phyloP scores from a whole-genome alignment of 2,113 vertebrate genomes.

The Oophaga pumilio region DNA sequence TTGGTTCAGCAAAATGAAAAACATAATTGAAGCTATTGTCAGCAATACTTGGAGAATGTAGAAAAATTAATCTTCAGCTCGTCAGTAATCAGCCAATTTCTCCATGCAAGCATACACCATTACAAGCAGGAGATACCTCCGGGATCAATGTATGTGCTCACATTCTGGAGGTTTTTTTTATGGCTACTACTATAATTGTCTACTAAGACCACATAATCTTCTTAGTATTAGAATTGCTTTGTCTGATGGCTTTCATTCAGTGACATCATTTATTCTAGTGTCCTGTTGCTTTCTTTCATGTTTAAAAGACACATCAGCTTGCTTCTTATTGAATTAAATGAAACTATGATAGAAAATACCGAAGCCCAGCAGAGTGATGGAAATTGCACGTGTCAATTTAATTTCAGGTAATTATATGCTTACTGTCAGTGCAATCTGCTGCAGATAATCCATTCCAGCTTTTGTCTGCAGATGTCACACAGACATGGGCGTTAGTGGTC shows the following conservation, averaged over 20 bases:
- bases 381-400: not conserved
- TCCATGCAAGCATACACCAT: not conserved
- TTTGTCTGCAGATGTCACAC: not conserved
- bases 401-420: not conserved
- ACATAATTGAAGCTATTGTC: not conserved
- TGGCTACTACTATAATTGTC: conserved; percentile 1
- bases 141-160: not conserved
- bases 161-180: not conserved
- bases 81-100: not conserved
- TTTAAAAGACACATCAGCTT: not conserved
- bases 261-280: not conserved
- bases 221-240: not conserved
- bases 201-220: not conserved
- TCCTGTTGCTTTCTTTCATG: not conserved
- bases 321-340: not conserved
- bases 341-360: not conserved
- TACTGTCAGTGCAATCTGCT: not conserved
- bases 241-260: not conserved
- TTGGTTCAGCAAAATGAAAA: not conserved
- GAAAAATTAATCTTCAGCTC: not conserved
- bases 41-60: not conserved
- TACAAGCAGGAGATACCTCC: not conserved
- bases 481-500: not conserved
- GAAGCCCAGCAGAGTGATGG: not conserved
- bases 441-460: not conserved